Conservation (phyloP, 1,140 invertebrate species). For the Rhagoletis zephyria region DNA sequence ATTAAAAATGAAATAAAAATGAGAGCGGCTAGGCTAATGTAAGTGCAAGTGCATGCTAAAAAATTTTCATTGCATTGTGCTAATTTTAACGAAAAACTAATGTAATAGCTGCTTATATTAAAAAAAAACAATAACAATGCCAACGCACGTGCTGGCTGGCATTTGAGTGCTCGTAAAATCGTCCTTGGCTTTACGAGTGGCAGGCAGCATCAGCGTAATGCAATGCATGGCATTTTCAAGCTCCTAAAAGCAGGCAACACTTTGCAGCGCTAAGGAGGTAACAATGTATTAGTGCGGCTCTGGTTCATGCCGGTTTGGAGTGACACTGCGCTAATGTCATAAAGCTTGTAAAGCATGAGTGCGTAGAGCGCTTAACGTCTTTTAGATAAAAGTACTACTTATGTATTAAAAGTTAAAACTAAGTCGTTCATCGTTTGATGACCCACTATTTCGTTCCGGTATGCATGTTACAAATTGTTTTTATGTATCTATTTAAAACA, state of each 20-base stretch:
- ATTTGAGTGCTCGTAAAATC: neutral
- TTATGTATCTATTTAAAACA: neutral
- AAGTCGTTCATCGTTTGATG: constrained; percentile 5
- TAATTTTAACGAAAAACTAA: neutral
- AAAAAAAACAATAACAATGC: neutral
- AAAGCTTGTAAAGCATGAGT: neutral
- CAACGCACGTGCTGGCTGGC: neutral
- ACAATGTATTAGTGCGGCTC: neutral
- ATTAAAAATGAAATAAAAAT: constrained; percentile 14
- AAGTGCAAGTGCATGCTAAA: neutral
- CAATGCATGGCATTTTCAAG: neutral
- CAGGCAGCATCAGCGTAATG: no score
- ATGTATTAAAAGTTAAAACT: neutral
- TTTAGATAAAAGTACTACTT: no score
- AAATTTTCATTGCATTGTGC: neutral
- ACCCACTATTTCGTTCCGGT: neutral
- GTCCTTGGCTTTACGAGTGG: neutral
- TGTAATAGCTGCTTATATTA: no score
- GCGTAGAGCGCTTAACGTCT: no score
- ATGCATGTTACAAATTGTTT: constrained; percentile 13
- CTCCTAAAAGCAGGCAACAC: constrained; percentile 29
- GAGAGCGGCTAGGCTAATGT: neutral
- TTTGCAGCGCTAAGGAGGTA: neutral
- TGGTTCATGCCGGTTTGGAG: neutral
- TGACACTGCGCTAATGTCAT: neutral